These are phyloP conservation scores for Andrena cerasifolii DNA, from an alignment of 1,140 invertebrate genomes.

Conservation along the genomic window DNA sequence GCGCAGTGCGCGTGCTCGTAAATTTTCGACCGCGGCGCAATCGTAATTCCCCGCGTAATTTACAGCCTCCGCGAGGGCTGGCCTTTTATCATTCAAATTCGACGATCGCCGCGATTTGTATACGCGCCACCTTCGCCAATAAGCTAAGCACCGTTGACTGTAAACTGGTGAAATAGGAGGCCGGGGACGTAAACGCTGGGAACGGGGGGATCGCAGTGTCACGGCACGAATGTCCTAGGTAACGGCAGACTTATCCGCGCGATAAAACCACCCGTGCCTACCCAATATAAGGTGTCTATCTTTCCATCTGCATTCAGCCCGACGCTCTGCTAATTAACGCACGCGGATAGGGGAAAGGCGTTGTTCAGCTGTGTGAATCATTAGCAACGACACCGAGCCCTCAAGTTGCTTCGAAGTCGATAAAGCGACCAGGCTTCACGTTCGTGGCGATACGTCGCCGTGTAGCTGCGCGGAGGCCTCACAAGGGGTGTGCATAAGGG, in stretches of 20 bases:
- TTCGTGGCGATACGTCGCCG: not conserved
- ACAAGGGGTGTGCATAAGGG: no score
- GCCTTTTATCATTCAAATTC: conserved; percentile 46
- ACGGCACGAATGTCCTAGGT: conserved; percentile 9
- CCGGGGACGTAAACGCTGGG: conserved; percentile 2
- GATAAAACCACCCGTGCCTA: conserved; percentile 33
- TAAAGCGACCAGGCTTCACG: conserved; percentile 15
- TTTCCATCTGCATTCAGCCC: conserved; percentile 34
- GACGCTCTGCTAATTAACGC: conserved; percentile 49
- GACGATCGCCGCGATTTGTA: conserved; percentile 38
- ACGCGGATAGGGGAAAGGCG: conserved; percentile 36
- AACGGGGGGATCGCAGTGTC: conserved; percentile 5
- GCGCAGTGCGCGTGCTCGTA: conserved; percentile 14
- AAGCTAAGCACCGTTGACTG: conserved; percentile 23
- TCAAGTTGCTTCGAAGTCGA: conserved; percentile 8
- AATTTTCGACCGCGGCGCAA: conserved; percentile 41
- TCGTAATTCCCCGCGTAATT: conserved; percentile 40
- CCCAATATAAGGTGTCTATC: conserved; percentile 43
- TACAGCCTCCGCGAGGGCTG: conserved; percentile 44
- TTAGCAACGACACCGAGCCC: conserved; percentile 20
- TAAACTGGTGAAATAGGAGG: conserved; percentile 33
- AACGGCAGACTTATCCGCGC: conserved; percentile 5
- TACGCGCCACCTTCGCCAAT: conserved; percentile 29
- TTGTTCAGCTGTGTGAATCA: conserved; percentile 41
- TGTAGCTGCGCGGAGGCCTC: no score